Percentiles rank a stretch among this genome's conserved stretches.
phyloP scores from a whole-genome alignment of 2,888 invertebrate species.

The Aquatica leii region DNA sequence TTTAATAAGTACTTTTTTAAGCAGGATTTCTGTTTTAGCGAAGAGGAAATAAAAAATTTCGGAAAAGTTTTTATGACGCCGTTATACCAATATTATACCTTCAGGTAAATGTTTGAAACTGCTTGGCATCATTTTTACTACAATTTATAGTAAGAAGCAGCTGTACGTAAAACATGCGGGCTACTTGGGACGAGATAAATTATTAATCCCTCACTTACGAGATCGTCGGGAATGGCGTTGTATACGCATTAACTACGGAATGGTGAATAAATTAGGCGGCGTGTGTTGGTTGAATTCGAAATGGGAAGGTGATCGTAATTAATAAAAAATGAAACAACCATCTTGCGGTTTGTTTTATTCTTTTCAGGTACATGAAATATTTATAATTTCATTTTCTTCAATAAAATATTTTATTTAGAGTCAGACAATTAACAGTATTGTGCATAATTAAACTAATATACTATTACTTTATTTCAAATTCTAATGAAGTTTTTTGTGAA shows the following conservation, averaged over 20 bases:
- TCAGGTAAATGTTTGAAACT: slow-evolving; percentile 45
- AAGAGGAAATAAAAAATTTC: not conserved
- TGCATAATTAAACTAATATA: too few relatives aligned
- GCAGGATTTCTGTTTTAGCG: too few relatives aligned
- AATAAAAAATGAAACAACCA: slow-evolving; percentile 12
- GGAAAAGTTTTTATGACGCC: not conserved
- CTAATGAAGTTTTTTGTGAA: too few relatives aligned
- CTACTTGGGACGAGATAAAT: slow-evolving; percentile 41
- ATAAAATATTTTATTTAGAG: too few relatives aligned
- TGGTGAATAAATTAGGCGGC: slow-evolving; percentile 34
- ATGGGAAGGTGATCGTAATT: slow-evolving; percentile 15
- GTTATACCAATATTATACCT: slow-evolving; percentile 35
- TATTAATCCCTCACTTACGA: slow-evolving; percentile 46
- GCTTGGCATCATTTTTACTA: slow-evolving; percentile 43
- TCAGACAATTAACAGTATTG: too few relatives aligned
- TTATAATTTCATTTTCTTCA: too few relatives aligned
- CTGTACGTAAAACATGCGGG: slow-evolving; percentile 46
- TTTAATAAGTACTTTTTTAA: slow-evolving; percentile 10
- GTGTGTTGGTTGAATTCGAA: slow-evolving; percentile 14
- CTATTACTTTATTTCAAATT: too few relatives aligned
- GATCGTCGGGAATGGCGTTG: slow-evolving; percentile 37
- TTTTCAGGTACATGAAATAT: slow-evolving; percentile 11
- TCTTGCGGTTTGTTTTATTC: not conserved
- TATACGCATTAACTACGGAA: slow-evolving; percentile 29
- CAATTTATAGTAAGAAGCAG: slow-evolving; percentile 48